Percentiles rank a stretch among this genome's conserved stretches.
Evolutionary conservation across 2,888 invertebrate species (phyloP).

Genomic region (Elysia crispata): DNA sequence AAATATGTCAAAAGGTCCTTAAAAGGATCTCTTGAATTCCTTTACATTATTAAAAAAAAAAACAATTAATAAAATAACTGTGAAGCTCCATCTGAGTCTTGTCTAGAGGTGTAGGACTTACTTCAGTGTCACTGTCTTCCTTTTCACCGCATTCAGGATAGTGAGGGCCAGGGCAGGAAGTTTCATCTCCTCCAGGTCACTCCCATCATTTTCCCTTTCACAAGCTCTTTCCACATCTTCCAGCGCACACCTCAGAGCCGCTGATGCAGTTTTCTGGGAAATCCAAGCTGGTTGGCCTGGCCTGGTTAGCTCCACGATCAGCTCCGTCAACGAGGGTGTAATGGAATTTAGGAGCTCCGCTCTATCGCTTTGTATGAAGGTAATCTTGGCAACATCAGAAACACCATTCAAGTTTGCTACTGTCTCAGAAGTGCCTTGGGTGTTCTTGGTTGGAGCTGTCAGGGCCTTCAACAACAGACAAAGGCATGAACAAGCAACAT

Average conservation of each 20-base stretch:
- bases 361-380: not conserved
- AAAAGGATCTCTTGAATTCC: too few relatives aligned
- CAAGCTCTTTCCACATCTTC: not conserved
- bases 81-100: too few relatives aligned
- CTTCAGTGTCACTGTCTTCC: not conserved
- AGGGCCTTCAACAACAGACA: too few relatives aligned
- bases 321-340: not conserved
- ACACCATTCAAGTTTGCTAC: not conserved
- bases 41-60: too few relatives aligned
- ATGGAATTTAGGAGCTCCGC: not conserved
- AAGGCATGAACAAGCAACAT: too few relatives aligned
- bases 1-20: too few relatives aligned
- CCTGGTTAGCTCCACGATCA: slow-evolving; percentile 20
- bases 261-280: not conserved
- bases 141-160: not conserved
- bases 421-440: not conserved
- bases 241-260: not conserved
- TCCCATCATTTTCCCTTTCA: not conserved
- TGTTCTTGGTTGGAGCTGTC: not conserved
- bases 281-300: not conserved
- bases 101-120: not conserved
- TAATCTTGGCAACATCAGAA: not conserved
- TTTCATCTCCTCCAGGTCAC: not conserved
- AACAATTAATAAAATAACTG: too few relatives aligned
- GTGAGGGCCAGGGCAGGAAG: slow-evolving; percentile 1